Evolutionary conservation across 2,113 vertebrate species (phyloP).

Genomic region (Albula glossodonta): DNA sequence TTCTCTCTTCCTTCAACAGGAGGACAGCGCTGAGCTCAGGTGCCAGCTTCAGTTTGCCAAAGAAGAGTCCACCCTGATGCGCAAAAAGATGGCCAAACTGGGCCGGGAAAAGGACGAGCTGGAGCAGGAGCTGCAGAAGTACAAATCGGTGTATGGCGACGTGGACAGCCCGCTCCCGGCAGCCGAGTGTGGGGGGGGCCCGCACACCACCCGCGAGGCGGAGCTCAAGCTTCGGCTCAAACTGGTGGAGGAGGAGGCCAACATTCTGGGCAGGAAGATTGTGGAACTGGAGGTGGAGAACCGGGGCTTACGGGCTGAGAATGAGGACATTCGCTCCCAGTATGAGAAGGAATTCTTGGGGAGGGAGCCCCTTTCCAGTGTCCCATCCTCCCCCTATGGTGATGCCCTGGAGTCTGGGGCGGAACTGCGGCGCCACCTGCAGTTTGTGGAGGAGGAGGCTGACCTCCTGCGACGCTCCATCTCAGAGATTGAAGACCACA

Average conservation of each 20-base stretch:
- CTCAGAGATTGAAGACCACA: conserved; percentile 94
- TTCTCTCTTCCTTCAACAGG: conserved; percentile 63
- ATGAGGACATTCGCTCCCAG: conserved; percentile 91
- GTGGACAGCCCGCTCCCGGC: conserved; percentile 89
- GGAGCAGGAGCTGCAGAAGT: conserved; percentile 95
- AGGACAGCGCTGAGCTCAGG: conserved; percentile 93
- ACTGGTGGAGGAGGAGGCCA: conserved; percentile 96
- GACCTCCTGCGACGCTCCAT: conserved; percentile 91
- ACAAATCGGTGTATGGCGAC: conserved; percentile 91
- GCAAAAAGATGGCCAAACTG: conserved; percentile 96
- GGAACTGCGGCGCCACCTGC: conserved; percentile 89
- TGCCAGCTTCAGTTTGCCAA: conserved; percentile 98
- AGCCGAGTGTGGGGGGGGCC: conserved; percentile 83
- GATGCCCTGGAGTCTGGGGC: conserved; percentile 84
- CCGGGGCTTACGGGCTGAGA: conserved; percentile 90
- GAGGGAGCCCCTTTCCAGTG: conserved; percentile 83
- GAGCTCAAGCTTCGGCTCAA: conserved; percentile 92
- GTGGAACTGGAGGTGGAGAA: conserved; percentile 98
- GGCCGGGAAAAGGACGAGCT: conserved; percentile 90
- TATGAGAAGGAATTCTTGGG: conserved; percentile 85
- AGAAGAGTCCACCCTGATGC: conserved; percentile 92
- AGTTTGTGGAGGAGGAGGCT: conserved; percentile 96
- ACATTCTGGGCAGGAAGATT: conserved; percentile 93
- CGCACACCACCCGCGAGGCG: conserved; percentile 90
- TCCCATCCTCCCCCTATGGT: conserved; percentile 87